A percentile compares a stretch with the other conserved stretches of the same genome.
Evolutionary conservation across 64 coral and sea anemone genomes (phyloP).

Genomic region (Astreopora myriophthalma): DNA sequence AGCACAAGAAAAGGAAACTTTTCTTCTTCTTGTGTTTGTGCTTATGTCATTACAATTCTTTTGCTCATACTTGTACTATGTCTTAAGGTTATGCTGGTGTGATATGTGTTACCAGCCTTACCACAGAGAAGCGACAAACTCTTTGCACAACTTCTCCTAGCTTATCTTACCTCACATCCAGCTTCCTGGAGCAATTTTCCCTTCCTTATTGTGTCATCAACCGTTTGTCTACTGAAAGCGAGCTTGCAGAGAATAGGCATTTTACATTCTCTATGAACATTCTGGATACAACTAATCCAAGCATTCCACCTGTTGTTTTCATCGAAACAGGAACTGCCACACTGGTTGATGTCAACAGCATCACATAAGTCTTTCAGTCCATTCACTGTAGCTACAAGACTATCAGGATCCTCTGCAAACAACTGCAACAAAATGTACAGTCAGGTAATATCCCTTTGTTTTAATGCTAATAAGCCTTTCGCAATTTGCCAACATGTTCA

Average conservation of each 20-base stretch:
- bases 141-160: too few species aligned
- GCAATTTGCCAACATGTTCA: too few species aligned
- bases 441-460: not conserved
- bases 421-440: not conserved
- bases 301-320: conserved; percentile 2
- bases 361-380: conserved; percentile 1
- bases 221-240: not conserved
- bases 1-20: too few species aligned
- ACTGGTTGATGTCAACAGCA: not conserved
- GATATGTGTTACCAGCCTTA: too few species aligned
- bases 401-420: not conserved
- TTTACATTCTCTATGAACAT: conserved; percentile 17
- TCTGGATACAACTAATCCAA: conserved; percentile 5
- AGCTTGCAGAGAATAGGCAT: conserved; percentile 18
- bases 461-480: too few species aligned
- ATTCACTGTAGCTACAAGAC: not conserved
- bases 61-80: too few species aligned
- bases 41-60: too few species aligned
- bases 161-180: conserved; percentile 33
- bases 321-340: not conserved
- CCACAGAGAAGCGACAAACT: too few species aligned
- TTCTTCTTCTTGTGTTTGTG: too few species aligned
- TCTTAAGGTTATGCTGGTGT: too few species aligned
- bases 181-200: conserved; percentile 19
- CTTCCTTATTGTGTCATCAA: conserved; percentile 14